Evolutionary conservation across 1,140 invertebrate genomes (phyloP), one percentile per base, ranked within the genome.

Genomic region (Anadara kagoshimensis): DNA sequence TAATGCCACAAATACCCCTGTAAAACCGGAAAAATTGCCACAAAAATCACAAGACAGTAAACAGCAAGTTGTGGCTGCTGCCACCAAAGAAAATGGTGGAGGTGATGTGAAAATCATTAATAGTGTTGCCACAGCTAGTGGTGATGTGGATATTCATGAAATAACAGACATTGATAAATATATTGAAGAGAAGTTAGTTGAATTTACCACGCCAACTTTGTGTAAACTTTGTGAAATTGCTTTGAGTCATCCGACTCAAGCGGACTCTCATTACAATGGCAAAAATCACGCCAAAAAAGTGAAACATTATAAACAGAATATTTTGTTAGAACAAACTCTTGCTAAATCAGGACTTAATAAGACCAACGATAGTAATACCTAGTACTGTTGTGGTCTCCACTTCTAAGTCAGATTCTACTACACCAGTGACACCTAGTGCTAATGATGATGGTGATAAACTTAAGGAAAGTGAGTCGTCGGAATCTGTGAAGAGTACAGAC

Each of bases 201-300:
- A 36, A 36, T 36, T 36, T 36, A 44, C 83, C 70, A 67, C 73
- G 79, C 47, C 80, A 82, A 26, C 59, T 81, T n/a, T 78, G 68
- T 85, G 83, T 73, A 80, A 83, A 66, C 63, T 85, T 14, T 85
- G 83, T 67, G 73, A 79, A 49, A 57, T 80, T 5, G 66, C 71
- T 22, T 63, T 85, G 49, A 85, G 76, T 59, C 74, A 81, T 24
- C 64, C 71, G 0, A 63, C 73, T 1, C 83, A 85, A 65, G 80
- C 83, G 18, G 36, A 72, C 12, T 69, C 79, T 20, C 83, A 85
- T 63, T 85, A 85, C 45, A 72, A 78, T 36, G 83, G 83, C 1
- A 85, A 85, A 75, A 82, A 78, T 51, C 83, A 85, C 62, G 78
- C 78, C 5, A 81, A 83, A 53, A 83, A 83, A 57, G 73, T 83